Base-by-base conservation (phyloP, 1,140 invertebrate genomes). In the Pogonomyrmex californicus region DNA sequence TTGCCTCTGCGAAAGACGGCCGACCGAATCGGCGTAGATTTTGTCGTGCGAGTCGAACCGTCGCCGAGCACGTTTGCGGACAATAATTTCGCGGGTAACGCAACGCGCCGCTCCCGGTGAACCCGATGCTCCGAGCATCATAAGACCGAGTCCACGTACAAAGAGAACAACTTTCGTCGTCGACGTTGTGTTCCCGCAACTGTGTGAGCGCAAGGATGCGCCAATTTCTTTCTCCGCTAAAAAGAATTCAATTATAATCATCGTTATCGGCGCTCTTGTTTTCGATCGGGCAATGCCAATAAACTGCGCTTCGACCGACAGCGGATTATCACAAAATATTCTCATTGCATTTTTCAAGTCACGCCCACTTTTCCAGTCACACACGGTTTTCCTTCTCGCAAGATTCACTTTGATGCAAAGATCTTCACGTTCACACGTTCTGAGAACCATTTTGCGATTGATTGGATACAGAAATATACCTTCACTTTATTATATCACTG, bases 31-130 rank as follows among this genome's bases (percentile, higher is more conserved):
- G 68, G 77, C 62, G 14, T 58, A 66, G 73, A 76, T 76, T 68
- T 85, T 87, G 62, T 85, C 79, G 62, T 12, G 49, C 56, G 60
- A 44, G 33, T 30, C 60, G 70, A 56, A 51, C 12, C 41, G 17
- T 47, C 51, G 38, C 68, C 30, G 79, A 14, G 44, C 62, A 14
- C 47, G 41, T 36, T 36, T 38, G 58, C 58, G 86, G 86, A 85
- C 86, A 87, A 87, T 87, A 87, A 49, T 87, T 87, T 49, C 36
- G 23, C 86, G 36, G 38, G 86, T 85, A 86, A 87, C n/a, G 65
- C 65, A 75, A 83, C 38, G 38, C 54, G 33, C 41, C 54, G n/a
- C 62, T 63, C 66, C n/a, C 79, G 68, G 51, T 44, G 73, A 83
- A 85, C 60, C 58, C 79, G 17, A 71, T 66, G 86, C 71, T 76